Percentiles rank a stretch among this genome's conserved stretches.
phyloP scores from a whole-genome alignment of 2,888 invertebrate species.

The Rutpela maculata region DNA sequence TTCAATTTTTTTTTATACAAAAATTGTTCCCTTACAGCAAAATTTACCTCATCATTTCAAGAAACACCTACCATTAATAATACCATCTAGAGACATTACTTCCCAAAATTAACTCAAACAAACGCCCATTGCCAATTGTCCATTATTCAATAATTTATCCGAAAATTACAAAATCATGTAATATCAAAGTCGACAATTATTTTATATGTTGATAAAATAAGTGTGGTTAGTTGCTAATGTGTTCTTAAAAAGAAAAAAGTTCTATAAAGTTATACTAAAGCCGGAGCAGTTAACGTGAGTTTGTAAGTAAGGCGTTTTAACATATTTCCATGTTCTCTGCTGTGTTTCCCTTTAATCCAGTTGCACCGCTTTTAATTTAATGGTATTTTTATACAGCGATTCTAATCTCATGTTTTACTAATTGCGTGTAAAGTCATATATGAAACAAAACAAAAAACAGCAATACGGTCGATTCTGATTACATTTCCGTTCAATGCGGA shows the following conservation, averaged over 20 bases:
- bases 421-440: conserved; percentile 17
- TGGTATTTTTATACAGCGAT: conserved; percentile 19
- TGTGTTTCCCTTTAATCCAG: conserved; percentile 7
- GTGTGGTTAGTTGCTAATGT: not conserved
- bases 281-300: not conserved
- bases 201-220: no score
- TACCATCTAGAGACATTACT: no score
- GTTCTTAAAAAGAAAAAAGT: not conserved
- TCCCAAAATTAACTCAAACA: no score
- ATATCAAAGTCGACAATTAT: no score
- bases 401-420: conserved; percentile 25
- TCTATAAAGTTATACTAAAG: not conserved
- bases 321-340: not conserved
- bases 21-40: no score
- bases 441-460: conserved; percentile 5
- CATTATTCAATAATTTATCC: no score
- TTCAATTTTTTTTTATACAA: no score
- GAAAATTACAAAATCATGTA: no score
- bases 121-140: no score
- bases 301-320: not conserved
- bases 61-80: no score
- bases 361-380: conserved; percentile 15
- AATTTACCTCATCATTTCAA: no score
- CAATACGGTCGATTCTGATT: not conserved
- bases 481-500: not conserved